phyloP scores from a whole-genome alignment of 2,113 vertebrate genomes.

The Hoplias malabaricus region DNA sequence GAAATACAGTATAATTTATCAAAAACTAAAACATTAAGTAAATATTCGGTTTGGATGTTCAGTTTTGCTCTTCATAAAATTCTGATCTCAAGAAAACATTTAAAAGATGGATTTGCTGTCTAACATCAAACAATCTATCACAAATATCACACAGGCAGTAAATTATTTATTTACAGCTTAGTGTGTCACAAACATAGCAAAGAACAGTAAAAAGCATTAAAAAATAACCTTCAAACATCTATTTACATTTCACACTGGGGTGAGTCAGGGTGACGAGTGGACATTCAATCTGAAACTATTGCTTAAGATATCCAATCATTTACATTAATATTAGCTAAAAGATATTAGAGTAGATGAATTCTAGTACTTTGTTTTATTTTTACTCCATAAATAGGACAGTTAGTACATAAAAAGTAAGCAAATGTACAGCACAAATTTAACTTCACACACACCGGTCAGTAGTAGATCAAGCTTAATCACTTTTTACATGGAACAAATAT shows the following conservation, averaged over 20 bases:
- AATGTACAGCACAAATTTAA: background rate
- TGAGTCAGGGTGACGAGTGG: background rate
- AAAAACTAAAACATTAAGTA: too few relatives aligned
- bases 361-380: background rate
- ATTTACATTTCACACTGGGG: constrained; percentile 28
- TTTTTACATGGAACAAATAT: too few relatives aligned
- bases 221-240: constrained; percentile 4
- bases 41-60: too few relatives aligned
- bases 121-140: background rate
- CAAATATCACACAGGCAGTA: background rate
- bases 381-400: background rate
- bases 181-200: background rate
- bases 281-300: background rate
- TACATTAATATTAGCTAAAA: constrained; percentile 25
- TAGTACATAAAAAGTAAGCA: background rate
- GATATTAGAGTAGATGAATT: background rate
- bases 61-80: too few relatives aligned
- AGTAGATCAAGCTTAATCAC: too few relatives aligned
- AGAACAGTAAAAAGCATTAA: background rate
- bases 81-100: too few relatives aligned
- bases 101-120: background rate
- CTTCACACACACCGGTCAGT: background rate
- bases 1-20: too few relatives aligned
- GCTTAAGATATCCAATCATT: constrained; percentile 12
- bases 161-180: background rate